Conservation (phyloP, 2,113 vertebrate species). For the Arvicanthis niloticus region DNA sequence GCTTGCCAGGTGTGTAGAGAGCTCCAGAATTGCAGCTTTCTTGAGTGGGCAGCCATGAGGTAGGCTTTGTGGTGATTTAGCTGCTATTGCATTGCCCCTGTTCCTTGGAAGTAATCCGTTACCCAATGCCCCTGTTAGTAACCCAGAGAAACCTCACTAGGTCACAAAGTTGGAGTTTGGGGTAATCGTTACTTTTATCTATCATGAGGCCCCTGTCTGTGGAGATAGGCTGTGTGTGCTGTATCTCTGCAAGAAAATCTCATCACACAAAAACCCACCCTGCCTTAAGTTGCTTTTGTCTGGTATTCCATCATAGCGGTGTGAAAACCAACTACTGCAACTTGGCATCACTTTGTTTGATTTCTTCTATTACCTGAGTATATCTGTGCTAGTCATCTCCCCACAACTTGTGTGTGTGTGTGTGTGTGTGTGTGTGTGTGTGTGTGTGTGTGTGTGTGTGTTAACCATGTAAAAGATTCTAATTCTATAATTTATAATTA, state of each 20-base stretch:
- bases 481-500: not conserved
- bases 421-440: not conserved
- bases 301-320: not conserved
- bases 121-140: not conserved
- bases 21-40: not conserved
- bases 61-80: not conserved
- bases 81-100: too few relatives aligned
- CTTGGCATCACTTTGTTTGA: not conserved
- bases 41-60: not conserved
- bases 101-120: not conserved
- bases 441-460: not conserved
- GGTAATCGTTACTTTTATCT: not conserved
- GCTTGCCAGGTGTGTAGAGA: not conserved
- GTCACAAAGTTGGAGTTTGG: not conserved
- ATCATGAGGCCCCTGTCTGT: not conserved
- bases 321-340: too few relatives aligned
- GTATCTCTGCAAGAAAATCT: not conserved
- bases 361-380: not conserved
- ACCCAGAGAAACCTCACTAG: not conserved
- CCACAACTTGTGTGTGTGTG: not conserved
- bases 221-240: not conserved
- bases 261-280: not conserved
- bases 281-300: not conserved
- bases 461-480: not conserved
- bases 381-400: not conserved